Conservation (phyloP, 2,113 vertebrate genomes). For the Myrmecobius fasciatus region DNA sequence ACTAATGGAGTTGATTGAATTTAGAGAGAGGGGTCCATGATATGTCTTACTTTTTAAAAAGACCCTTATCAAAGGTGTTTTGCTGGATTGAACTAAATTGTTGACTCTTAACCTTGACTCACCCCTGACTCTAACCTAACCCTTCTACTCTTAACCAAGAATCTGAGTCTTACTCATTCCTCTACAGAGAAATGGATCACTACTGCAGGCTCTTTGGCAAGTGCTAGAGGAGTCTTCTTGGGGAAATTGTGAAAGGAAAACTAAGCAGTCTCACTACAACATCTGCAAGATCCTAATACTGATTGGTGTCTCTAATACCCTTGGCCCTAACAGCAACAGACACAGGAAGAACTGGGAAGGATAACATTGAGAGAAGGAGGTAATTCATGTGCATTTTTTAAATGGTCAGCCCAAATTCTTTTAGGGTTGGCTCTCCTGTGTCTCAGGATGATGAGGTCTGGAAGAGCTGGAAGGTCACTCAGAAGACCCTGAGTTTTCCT, state of each 20-base stretch:
- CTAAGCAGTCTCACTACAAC: slow-evolving; percentile 37
- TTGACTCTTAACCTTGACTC: background rate
- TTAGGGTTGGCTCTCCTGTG: background rate
- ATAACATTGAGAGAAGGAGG: background rate
- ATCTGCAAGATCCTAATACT: background rate
- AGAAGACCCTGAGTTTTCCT: background rate
- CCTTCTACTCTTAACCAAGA: slow-evolving; percentile 21
- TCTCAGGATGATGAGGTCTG: background rate
- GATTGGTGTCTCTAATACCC: background rate
- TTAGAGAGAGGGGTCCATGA: background rate
- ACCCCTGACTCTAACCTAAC: background rate
- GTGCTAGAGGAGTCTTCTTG: rapidly evolving
- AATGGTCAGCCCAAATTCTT: background rate
- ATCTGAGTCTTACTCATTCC: background rate
- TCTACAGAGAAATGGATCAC: background rate
- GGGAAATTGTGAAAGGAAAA: background rate
- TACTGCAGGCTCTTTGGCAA: background rate
- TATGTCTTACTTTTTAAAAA: background rate
- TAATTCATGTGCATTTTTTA: background rate
- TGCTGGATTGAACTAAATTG: background rate
- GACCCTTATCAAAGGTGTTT: background rate
- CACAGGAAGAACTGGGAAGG: background rate
- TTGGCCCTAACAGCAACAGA: background rate
- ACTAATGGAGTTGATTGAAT: background rate
- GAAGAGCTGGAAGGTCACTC: background rate